A percentile compares a stretch with the other conserved stretches of the same genome.
These are phyloP conservation scores for Gymnothorax reevesii DNA, from an alignment of 2,797 vertebrate species.

Conservation along the genomic window DNA sequence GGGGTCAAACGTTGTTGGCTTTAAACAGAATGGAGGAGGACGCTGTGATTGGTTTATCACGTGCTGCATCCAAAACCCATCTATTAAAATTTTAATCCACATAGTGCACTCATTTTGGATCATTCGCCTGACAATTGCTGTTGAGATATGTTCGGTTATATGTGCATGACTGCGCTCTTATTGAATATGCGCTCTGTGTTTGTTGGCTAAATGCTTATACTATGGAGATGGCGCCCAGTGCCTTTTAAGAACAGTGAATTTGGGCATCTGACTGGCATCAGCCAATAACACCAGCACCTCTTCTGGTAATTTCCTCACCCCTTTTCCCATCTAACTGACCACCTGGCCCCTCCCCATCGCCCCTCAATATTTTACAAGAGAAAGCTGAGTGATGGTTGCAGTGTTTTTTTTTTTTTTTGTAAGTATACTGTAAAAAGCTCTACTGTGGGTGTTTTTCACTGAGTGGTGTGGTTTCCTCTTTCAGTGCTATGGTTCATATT, in stretches of 20 bases:
- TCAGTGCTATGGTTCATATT: neutral
- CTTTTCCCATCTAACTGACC: neutral
- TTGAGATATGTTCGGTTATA: too few relatives aligned
- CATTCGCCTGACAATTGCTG: too few relatives aligned
- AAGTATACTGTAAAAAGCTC: neutral
- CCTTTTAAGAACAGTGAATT: neutral
- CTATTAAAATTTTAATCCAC: too few relatives aligned
- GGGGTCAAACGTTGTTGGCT: too few relatives aligned
- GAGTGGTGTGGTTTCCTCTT: conserved; percentile 8
- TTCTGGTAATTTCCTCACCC: neutral
- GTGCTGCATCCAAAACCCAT: too few relatives aligned
- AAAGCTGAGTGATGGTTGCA: neutral
- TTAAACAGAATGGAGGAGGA: too few relatives aligned
- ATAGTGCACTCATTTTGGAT: too few relatives aligned
- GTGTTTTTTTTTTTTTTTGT: neutral
- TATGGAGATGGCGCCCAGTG: neutral
- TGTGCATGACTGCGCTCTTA: too few relatives aligned
- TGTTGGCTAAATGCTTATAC: too few relatives aligned
- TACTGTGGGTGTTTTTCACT: neutral
- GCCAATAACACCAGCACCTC: neutral
- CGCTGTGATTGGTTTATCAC: too few relatives aligned
- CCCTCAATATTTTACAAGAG: neutral
- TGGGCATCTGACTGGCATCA: neutral
- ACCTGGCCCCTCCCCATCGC: neutral
- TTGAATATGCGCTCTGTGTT: too few relatives aligned